Conservation (phyloP, 1,140 invertebrate genomes). For the Ditylenchus dipsaci region DNA sequence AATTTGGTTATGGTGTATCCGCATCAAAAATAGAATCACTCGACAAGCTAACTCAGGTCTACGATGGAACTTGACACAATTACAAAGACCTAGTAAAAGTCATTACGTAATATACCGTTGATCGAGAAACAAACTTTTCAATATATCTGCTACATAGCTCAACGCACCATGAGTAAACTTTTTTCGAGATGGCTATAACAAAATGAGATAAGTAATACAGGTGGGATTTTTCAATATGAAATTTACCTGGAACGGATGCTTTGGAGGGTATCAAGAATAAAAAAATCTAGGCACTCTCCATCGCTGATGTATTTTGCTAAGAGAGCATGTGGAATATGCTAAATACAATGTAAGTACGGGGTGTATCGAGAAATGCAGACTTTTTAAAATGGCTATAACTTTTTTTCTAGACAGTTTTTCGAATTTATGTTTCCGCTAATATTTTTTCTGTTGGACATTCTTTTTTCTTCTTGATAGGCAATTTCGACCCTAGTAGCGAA, state of each 20-base stretch:
- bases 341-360: no score
- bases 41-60: slow-evolving; percentile 73
- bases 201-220: background rate
- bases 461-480: no score
- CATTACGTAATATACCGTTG: no score
- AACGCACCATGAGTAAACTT: slow-evolving; percentile 77
- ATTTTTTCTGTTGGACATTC: no score
- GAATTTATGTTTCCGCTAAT: no score
- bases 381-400: no score
- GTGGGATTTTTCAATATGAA: no score
- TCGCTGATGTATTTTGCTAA: slow-evolving; percentile 70
- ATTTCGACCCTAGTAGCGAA: no score
- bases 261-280: slow-evolving; percentile 65
- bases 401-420: no score
- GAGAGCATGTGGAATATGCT: slow-evolving; percentile 65
- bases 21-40: slow-evolving; percentile 74
- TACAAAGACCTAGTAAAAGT: slow-evolving; percentile 45
- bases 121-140: slow-evolving; percentile 66
- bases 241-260: slow-evolving; percentile 23
- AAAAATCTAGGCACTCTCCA: slow-evolving; percentile 63
- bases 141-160: slow-evolving; percentile 72
- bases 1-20: slow-evolving; percentile 79
- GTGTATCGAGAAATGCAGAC: no score
- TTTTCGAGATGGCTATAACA: slow-evolving; percentile 75
- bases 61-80: slow-evolving; percentile 67